phyloP scores from a whole-genome alignment of 2,113 vertebrate species.

The Psephotus haematonotus region DNA sequence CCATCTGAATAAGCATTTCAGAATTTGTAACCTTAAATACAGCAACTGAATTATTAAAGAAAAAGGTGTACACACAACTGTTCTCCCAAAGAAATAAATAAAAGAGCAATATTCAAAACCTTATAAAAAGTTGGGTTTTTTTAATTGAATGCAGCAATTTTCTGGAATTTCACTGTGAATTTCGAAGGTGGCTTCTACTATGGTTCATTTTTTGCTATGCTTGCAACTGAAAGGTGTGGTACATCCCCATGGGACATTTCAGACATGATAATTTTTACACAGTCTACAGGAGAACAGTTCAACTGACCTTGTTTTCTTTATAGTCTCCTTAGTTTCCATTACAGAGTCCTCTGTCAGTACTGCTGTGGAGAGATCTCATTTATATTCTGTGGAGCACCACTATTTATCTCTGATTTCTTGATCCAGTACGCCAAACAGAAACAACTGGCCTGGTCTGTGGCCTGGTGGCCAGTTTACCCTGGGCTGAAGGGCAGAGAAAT shows the following conservation, averaged over 20 bases:
- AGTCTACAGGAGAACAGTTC: not conserved
- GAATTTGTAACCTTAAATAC: not conserved
- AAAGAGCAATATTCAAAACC: not conserved
- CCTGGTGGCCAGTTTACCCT: not conserved
- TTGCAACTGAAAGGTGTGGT: not conserved
- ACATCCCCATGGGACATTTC: not conserved
- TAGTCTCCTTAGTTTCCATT: not conserved
- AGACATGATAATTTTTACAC: not conserved
- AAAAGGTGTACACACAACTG: not conserved
- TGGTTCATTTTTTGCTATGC: not conserved
- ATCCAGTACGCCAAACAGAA: not conserved
- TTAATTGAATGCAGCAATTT: not conserved
- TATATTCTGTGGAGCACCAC: not conserved
- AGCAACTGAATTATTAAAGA: not conserved
- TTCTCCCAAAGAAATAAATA: not conserved
- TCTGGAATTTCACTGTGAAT: not conserved
- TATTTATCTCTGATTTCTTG: not conserved
- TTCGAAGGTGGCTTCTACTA: not conserved
- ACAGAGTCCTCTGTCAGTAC: not conserved
- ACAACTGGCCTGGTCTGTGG: not conserved
- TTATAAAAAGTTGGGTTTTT: not conserved
- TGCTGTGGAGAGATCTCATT: not conserved
- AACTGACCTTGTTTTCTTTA: not conserved
- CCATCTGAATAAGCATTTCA: not conserved
- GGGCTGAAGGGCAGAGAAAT: not conserved